Evolutionary conservation across 1,140 invertebrate genomes (phyloP), one percentile per base, ranked within the genome.

Genomic region (Cardiocondyla obscurior): DNA sequence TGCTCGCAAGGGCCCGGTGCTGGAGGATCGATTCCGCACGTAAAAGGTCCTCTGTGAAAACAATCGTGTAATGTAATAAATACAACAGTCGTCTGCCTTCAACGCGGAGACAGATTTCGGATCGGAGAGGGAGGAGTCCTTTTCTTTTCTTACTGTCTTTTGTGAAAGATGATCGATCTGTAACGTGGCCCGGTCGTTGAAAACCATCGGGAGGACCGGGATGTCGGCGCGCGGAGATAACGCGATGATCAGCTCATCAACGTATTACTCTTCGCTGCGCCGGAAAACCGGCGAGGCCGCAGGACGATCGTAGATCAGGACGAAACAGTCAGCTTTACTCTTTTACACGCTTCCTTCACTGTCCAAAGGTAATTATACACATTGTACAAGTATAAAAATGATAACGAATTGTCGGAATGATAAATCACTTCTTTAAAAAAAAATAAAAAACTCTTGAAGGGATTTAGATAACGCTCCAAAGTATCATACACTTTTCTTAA

Each of bases 261-360:
- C 51, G 3, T 69, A 82, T 76, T 62, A 76, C 36, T 62, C n/a
- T 76, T 33, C 72, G 55, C 6, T 42, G 30, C 36, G 36, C 36
- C 10, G 67, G 49, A 58, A 28, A 55, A 22, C 82, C 19, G n/a
- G 12, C 28, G 1, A 85, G 53, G 19, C 44, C n/a, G 28, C 58
- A 53, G 1, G 14, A 65, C 8, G 49, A 44, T 39, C n/a, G 2
- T 10, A 49, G 7, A 3, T 19, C 8, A 14, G 39, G 4, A 3
- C 25, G 72, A 12, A 72, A 73, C 2, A 74, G 84, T 85, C 33
- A 73, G 25, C 2, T 73, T 28, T 91, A 90, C n/a, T 73, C 90
- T 89, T 10, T 16, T 90, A 39, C 87, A 85, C n/a, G 90, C 90
- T 3, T 91, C 90, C 0, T 91, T 89, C 49, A 84, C 85, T 39